Evolutionary conservation across 2,888 invertebrate species (phyloP).

Genomic region (Thereva unica): DNA sequence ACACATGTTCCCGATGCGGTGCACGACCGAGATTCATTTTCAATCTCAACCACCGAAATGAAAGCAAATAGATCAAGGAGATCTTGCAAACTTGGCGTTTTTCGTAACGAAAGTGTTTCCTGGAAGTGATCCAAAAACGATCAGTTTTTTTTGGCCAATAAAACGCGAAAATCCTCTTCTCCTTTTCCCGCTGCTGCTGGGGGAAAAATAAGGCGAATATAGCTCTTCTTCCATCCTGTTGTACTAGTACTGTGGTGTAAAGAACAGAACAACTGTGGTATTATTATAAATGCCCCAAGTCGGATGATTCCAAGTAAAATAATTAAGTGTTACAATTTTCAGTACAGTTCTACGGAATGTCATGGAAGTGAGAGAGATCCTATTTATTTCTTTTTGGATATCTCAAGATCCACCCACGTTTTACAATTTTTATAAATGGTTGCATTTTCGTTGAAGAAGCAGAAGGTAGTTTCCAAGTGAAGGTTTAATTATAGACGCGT

Average conservation of each 20-base stretch:
- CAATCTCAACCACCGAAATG: conserved; percentile 5
- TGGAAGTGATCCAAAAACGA: conserved; percentile 10
- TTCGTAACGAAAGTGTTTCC: conserved; percentile 9
- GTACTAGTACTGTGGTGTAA: background rate
- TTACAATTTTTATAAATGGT: conserved; percentile 21
- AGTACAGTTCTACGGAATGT: conserved; percentile 9
- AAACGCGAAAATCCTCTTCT: background rate
- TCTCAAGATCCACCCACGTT: conserved; percentile 12
- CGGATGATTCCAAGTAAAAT: conserved; percentile 2
- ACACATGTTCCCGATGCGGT: conserved; percentile 24
- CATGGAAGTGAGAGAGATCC: conserved; percentile 18
- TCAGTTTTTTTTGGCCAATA: conserved; percentile 7
- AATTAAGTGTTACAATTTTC: conserved; percentile 18
- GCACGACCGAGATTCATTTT: conserved; percentile 12
- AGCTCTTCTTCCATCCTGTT: background rate
- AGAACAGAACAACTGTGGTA: background rate
- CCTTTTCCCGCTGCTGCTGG: too few relatives aligned
- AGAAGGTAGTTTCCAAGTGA: conserved; percentile 6
- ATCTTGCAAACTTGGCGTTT: background rate
- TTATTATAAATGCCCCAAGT: background rate
- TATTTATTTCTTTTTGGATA: conserved; percentile 8
- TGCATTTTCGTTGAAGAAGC: conserved; percentile 25
- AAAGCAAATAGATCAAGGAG: conserved; percentile 8
- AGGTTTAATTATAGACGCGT: conserved; percentile 30
- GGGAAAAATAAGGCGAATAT: background rate